A percentile compares a stretch with the other conserved stretches of the same genome.
Conservation (phyloP, 2,888 invertebrate species). For the Barypeithes pellucidus region DNA sequence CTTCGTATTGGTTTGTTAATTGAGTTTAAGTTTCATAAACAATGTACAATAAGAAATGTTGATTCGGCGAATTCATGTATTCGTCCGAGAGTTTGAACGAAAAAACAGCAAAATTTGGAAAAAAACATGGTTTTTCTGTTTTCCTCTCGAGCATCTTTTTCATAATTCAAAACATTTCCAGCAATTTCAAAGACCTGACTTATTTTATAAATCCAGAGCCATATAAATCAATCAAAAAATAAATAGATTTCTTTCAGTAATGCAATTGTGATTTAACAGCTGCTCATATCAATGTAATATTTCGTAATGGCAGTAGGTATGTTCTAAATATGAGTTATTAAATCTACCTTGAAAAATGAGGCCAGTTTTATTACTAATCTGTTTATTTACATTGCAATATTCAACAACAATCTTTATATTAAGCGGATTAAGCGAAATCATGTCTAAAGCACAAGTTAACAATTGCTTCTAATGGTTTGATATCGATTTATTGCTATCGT, state of each 20-base stretch:
- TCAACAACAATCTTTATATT: slow-evolving; percentile 25
- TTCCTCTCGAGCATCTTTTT: slow-evolving; percentile 4
- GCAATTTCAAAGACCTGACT: background rate
- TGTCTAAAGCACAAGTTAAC: slow-evolving; percentile 6
- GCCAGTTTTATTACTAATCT: slow-evolving; percentile 40
- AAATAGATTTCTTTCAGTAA: slow-evolving; percentile 29
- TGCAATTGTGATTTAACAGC: slow-evolving; percentile 36
- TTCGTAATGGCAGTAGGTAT: slow-evolving; percentile 33
- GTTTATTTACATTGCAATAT: slow-evolving; percentile 37
- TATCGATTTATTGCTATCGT: background rate
- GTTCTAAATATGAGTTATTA: slow-evolving; percentile 46
- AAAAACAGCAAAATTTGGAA: too few relatives aligned
- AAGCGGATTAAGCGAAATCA: slow-evolving; percentile 20
- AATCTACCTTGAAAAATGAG: slow-evolving; percentile 50
- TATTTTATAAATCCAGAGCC: slow-evolving; percentile 16
- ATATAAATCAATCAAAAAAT: slow-evolving; percentile 36
- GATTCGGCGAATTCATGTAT: too few relatives aligned
- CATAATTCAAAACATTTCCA: background rate
- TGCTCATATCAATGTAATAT: slow-evolving; percentile 25
- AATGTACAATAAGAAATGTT: too few relatives aligned
- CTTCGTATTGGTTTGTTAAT: too few relatives aligned
- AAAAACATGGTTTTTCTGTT: too few relatives aligned
- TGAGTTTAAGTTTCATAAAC: too few relatives aligned
- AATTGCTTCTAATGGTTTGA: background rate
- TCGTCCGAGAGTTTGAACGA: too few relatives aligned